These are phyloP conservation scores for Drosophila bocqueti DNA, from an alignment of 1,140 invertebrate species.

Conservation along the genomic window DNA sequence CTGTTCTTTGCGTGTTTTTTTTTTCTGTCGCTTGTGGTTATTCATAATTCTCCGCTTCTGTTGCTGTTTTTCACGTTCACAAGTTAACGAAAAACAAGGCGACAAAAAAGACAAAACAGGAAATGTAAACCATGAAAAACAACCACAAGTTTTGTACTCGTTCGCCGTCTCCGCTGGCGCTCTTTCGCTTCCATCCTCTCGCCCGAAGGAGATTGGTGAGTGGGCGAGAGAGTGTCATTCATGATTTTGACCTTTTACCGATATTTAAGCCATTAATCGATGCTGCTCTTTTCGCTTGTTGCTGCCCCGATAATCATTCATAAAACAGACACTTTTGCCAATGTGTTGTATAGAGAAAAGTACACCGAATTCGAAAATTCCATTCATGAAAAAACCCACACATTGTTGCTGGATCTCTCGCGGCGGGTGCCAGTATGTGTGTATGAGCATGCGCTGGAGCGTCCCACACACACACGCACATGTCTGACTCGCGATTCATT, in stretches of 20 bases:
- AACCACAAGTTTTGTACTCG: constrained; percentile 59
- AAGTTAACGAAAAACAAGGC: constrained; percentile 49
- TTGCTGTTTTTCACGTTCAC: constrained; percentile 17
- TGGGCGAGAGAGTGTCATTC: constrained; percentile 45
- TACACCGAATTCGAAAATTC: constrained; percentile 82
- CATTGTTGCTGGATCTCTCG: constrained; percentile 66
- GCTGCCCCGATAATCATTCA: constrained; percentile 71
- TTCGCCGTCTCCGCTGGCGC: constrained; percentile 7
- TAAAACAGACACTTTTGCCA: constrained; percentile 64
- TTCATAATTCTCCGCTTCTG: constrained; percentile 53
- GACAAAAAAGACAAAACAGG: constrained; percentile 75
- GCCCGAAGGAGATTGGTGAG: constrained; percentile 2
- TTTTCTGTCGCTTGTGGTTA: constrained; percentile 54
- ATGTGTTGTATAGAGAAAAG: constrained; percentile 71
- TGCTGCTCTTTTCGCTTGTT: constrained; percentile 38
- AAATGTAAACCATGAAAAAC: constrained; percentile 76
- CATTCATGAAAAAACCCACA: constrained; percentile 84
- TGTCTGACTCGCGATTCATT: constrained; percentile 61
- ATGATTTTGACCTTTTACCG: constrained; percentile 55
- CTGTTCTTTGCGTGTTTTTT: constrained; percentile 7
- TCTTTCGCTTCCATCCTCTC: constrained; percentile 1
- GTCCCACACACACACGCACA: constrained; percentile 52
- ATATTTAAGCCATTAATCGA: constrained; percentile 51
- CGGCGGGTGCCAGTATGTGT: constrained; percentile 50
- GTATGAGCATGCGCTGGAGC: constrained; percentile 67